Evolutionary conservation across 2,888 invertebrate species (phyloP).

Genomic region (Linnaemya vulpina): DNA sequence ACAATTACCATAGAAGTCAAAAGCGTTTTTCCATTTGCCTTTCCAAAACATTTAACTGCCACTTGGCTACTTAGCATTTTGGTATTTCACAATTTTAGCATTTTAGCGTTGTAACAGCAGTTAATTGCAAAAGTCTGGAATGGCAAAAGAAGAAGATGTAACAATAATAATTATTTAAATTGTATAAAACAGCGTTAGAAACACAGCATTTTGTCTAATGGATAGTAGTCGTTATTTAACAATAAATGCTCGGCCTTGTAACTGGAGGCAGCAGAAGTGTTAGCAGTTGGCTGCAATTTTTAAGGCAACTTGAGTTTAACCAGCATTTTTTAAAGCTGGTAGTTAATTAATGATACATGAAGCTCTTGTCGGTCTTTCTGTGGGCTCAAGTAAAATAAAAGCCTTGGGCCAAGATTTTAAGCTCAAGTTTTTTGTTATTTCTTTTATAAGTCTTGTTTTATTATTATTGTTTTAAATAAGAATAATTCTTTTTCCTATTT

Average conservation of each 20-base stretch:
- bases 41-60: constrained; percentile 33
- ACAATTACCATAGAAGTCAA: constrained; percentile 66
- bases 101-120: constrained; percentile 27
- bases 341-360: constrained; percentile 58
- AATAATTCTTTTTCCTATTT: not conserved
- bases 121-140: constrained; percentile 23
- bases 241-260: constrained; percentile 57
- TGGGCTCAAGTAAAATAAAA: not conserved
- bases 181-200: not conserved
- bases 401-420: constrained; percentile 29
- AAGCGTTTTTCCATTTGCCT: constrained; percentile 11
- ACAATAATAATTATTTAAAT: constrained; percentile 2
- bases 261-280: not conserved
- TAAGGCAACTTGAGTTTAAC: not conserved
- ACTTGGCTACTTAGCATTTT: constrained; percentile 23
- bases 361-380: not conserved
- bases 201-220: constrained; percentile 31
- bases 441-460: constrained; percentile 7
- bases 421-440: constrained; percentile 2
- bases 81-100: not conserved
- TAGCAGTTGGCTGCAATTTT: constrained; percentile 6
- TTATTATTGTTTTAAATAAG: constrained; percentile 50
- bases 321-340: constrained; percentile 22
- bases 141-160: not conserved
- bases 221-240: constrained; percentile 42